phyloP scores from a whole-genome alignment of 2,888 invertebrate species.

The Lasioglossum villosulum region DNA sequence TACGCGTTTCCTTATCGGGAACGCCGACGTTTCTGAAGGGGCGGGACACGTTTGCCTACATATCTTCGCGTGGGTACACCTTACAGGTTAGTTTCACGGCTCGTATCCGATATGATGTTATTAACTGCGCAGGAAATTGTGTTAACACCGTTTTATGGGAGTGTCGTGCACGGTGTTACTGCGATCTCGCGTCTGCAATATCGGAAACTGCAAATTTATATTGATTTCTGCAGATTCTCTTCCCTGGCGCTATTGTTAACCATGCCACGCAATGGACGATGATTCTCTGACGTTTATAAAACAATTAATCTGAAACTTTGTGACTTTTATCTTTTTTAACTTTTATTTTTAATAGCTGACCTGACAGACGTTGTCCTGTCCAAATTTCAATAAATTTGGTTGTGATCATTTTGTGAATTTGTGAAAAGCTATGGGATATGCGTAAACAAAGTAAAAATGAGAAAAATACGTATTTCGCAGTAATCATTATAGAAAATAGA shows the following conservation, averaged over 20 bases:
- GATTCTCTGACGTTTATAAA: too few species aligned
- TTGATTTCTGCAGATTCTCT: not conserved
- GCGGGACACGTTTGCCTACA: slow-evolving; percentile 70
- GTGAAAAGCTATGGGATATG: too few species aligned
- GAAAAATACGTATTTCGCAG: too few species aligned
- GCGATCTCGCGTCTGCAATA: not conserved
- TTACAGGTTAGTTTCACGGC: slow-evolving; percentile 57
- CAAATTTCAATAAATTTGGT: too few species aligned
- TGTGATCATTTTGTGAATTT: too few species aligned
- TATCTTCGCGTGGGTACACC: slow-evolving; percentile 66
- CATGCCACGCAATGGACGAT: too few species aligned
- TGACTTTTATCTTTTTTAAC: too few species aligned
- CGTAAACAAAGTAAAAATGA: too few species aligned
- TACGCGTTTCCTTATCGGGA: slow-evolving; percentile 68
- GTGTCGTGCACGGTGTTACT: not conserved
- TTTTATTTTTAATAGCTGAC: too few species aligned
- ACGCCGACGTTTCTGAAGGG: slow-evolving; percentile 61
- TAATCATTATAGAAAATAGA: too few species aligned
- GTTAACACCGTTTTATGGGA: slow-evolving; percentile 14
- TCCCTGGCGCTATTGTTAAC: not conserved
- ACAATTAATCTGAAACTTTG: too few species aligned
- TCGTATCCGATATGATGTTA: slow-evolving; percentile 39
- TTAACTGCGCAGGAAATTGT: slow-evolving; percentile 24
- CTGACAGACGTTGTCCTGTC: too few species aligned
- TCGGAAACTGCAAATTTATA: not conserved